A percentile compares a stretch with the other conserved stretches of the same genome.
Evolutionary conservation across 2,888 invertebrate species (phyloP).

Genomic region (Himalopsyche kuldschensis): DNA sequence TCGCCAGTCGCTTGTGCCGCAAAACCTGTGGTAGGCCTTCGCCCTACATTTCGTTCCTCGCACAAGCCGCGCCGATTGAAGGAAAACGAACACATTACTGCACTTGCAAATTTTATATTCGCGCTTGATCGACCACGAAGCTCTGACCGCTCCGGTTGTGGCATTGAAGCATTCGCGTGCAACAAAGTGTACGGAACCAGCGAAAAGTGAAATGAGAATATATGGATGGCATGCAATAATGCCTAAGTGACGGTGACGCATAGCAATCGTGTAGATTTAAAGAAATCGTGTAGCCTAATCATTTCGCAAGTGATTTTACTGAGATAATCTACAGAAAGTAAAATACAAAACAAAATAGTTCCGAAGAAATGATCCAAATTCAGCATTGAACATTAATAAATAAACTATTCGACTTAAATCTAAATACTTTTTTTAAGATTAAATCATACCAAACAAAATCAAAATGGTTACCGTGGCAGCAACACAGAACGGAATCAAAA

Average conservation of each 20-base stretch:
- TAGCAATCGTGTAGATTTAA: background rate
- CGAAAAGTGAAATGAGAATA: conserved; percentile 6
- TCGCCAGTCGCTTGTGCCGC: background rate
- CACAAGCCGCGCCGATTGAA: background rate
- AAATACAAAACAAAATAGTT: background rate
- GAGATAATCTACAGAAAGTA: background rate
- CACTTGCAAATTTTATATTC: background rate
- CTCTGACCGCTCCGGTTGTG: background rate
- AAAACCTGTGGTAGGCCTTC: background rate
- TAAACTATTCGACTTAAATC: background rate
- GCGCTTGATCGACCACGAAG: background rate
- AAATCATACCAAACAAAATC: background rate
- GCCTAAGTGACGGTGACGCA: background rate
- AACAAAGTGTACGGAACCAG: background rate
- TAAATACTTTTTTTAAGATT: background rate
- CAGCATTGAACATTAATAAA: background rate
- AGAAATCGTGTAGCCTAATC: background rate
- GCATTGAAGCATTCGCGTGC: background rate
- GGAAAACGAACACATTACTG: background rate
- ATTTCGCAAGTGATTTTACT: background rate
- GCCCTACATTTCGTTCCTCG: conserved; percentile 5
- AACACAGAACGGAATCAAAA: background rate
- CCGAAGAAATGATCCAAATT: background rate
- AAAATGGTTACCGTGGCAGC: background rate
- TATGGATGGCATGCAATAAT: background rate